These are phyloP conservation scores for Arbacia lixula DNA, from an alignment of 53 echinoderm and acorn worm genomes.

Conservation along the genomic window DNA sequence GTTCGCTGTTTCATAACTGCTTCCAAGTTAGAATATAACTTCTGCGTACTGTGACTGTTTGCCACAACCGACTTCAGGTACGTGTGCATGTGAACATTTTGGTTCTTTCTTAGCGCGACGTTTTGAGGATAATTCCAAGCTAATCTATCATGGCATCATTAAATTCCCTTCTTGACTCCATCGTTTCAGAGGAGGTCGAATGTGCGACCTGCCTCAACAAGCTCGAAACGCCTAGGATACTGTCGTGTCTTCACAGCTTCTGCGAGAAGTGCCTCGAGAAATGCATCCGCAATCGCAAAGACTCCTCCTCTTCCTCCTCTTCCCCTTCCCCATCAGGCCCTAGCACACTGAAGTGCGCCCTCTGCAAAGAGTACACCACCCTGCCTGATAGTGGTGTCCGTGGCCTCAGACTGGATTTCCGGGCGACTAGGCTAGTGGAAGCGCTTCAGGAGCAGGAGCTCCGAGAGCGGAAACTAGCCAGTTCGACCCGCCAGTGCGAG, in stretches of 20 bases:
- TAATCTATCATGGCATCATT: constrained; percentile 46
- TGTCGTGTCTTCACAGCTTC: constrained; percentile 69
- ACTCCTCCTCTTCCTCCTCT: neutral
- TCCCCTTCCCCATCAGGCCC: constrained; percentile 22
- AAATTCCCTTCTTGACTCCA: constrained; percentile 25
- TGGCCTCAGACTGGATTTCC: constrained; percentile 37
- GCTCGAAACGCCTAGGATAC: constrained; percentile 48
- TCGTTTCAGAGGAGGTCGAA: constrained; percentile 44
- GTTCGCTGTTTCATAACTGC: too few species aligned
- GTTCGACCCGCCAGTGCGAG: constrained; percentile 40
- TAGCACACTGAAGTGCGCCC: constrained; percentile 25
- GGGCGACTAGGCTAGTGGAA: constrained; percentile 33
- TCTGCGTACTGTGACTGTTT: too few species aligned
- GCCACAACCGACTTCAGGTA: too few species aligned
- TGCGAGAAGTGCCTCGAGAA: constrained; percentile 67
- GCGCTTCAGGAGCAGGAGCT: constrained; percentile 22
- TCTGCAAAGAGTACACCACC: constrained; percentile 24
- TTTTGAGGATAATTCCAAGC: too few species aligned
- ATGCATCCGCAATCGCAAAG: constrained; percentile 14
- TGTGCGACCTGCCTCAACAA: constrained; percentile 49
- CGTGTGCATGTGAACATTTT: too few species aligned
- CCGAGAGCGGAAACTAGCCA: constrained; percentile 29
- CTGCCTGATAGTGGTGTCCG: constrained; percentile 33
- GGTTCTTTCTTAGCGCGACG: too few species aligned
- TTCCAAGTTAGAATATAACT: too few species aligned